phyloP scores from a whole-genome alignment of 2,797 vertebrate species.

The Mus minutoides region DNA sequence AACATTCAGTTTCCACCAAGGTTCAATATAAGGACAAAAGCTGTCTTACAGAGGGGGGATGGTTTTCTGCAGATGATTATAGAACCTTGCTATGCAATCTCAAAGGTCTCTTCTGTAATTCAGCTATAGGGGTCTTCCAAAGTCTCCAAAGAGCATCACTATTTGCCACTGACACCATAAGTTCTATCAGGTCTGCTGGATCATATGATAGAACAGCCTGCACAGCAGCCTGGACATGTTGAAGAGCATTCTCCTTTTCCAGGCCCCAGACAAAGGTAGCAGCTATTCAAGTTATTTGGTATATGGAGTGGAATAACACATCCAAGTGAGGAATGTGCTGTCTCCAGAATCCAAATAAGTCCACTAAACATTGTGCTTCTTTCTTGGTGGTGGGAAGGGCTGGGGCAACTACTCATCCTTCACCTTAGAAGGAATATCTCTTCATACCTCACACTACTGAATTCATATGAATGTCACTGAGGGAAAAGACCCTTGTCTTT shows the following conservation, averaged over 20 bases:
- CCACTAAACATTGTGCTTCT: neutral
- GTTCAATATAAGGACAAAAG: neutral
- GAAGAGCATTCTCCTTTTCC: neutral
- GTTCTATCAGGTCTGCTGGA: neutral
- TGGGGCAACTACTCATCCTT: neutral
- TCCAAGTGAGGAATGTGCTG: neutral
- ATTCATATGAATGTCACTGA: neutral
- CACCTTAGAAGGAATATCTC: neutral
- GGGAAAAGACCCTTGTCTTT: neutral
- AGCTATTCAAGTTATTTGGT: neutral
- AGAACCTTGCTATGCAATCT: neutral
- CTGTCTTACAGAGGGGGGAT: neutral
- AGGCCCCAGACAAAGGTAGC: neutral
- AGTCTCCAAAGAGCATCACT: neutral
- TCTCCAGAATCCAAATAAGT: neutral
- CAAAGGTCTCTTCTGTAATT: neutral
- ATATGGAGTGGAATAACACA: neutral
- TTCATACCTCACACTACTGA: neutral
- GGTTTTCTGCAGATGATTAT: neutral
- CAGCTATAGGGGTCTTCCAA: neutral
- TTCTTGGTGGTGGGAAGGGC: neutral
- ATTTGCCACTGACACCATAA: neutral
- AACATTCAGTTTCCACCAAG: neutral
- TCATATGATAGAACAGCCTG: neutral
- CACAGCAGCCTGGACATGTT: neutral